Evolutionary conservation across 2,113 vertebrate genomes (phyloP).

Genomic region (Gasterosteus nipponicus): DNA sequence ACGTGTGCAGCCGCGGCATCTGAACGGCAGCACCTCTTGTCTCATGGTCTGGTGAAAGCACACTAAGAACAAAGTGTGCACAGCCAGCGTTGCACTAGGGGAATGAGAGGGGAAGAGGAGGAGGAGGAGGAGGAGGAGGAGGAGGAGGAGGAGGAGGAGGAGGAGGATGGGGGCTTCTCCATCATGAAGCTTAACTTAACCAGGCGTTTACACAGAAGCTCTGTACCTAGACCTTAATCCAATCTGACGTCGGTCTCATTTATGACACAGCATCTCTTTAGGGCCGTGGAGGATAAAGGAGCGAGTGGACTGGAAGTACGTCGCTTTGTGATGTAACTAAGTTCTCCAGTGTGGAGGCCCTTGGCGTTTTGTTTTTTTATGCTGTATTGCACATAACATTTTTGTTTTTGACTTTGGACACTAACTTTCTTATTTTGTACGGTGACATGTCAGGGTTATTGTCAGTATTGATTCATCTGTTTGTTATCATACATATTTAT

Average conservation of each 20-base stretch:
- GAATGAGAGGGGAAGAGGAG: background rate
- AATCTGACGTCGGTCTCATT: constrained; percentile 65
- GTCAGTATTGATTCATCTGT: background rate
- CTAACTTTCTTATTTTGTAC: too few relatives aligned
- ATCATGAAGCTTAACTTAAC: constrained; percentile 60
- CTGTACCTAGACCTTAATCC: constrained; percentile 56
- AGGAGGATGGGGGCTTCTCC: constrained; percentile 39
- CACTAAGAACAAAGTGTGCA: constrained; percentile 31
- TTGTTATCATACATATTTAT: background rate
- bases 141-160: background rate
- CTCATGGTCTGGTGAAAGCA: constrained; percentile 21
- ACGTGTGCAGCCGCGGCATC: background rate
- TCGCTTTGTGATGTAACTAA: constrained; percentile 18
- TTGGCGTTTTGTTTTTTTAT: background rate
- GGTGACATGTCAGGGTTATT: background rate
- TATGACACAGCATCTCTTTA: constrained; percentile 61
- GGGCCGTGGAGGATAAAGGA: constrained; percentile 27
- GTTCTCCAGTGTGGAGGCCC: constrained; percentile 10
- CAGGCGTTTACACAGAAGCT: constrained; percentile 62
- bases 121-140: background rate
- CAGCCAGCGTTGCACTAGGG: constrained; percentile 22
- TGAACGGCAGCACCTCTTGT: constrained; percentile 17
- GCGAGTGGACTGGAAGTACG: constrained; percentile 47
- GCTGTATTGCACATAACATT: constrained; percentile 1
- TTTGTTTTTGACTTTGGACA: background rate